Conservation (phyloP, 2,888 invertebrate genomes). For the Xestia c-nigrum region DNA sequence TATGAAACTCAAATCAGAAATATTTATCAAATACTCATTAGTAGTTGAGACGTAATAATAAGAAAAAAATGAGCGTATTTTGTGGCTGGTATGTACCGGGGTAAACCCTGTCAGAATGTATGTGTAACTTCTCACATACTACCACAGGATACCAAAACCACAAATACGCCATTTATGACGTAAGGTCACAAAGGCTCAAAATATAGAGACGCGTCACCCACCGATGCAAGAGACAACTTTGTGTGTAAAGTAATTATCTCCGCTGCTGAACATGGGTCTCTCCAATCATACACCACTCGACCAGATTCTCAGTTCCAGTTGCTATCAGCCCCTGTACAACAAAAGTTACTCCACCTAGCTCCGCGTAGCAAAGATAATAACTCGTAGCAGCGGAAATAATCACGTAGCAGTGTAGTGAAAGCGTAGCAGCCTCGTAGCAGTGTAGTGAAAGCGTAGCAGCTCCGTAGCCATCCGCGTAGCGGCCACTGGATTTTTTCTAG, state of each 20-base stretch:
- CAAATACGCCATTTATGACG: not conserved
- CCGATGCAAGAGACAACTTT: not conserved
- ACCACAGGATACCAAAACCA: not conserved
- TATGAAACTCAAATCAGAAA: not conserved
- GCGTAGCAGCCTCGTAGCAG: slow-evolving; percentile 4
- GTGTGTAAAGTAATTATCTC: not conserved
- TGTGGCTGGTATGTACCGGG: not conserved
- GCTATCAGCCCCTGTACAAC: not conserved
- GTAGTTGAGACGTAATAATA: not conserved
- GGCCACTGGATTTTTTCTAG: not conserved
- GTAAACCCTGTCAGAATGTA: not conserved
- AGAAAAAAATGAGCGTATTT: not conserved
- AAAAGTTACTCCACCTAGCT: not conserved
- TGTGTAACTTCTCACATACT: not conserved
- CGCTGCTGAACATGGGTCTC: not conserved
- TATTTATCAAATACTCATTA: not conserved
- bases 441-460: slow-evolving; percentile 7
- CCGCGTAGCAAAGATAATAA: not conserved
- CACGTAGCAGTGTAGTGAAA: not conserved
- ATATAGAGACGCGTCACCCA: not conserved
- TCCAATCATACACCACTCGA: not conserved
- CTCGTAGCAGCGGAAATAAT: not conserved
- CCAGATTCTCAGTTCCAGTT: not conserved
- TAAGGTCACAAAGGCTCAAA: not conserved
- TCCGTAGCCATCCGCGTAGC: not conserved